Evolutionary conservation across 2,888 invertebrate genomes (phyloP).

Genomic region (Salpingus planirostris): DNA sequence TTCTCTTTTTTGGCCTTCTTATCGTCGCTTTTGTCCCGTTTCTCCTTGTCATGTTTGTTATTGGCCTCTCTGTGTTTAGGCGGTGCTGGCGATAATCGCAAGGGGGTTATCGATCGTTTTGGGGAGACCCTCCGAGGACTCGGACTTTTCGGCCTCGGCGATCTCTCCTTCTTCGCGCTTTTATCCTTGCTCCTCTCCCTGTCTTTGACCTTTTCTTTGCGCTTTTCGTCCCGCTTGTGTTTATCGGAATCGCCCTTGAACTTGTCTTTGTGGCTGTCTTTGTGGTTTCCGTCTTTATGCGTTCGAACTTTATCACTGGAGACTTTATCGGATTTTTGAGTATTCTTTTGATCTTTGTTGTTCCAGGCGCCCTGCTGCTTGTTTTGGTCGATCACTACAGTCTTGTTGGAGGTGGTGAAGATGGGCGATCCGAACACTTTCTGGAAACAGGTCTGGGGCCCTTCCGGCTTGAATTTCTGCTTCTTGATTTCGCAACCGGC

Average conservation of each 20-base stretch:
- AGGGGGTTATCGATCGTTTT: conserved; percentile 34
- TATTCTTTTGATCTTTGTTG: conserved; percentile 28
- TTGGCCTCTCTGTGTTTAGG: conserved; percentile 7
- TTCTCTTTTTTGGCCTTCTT: conserved; percentile 20
- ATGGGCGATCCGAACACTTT: conserved; percentile 78
- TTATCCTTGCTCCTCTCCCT: conserved; percentile 47
- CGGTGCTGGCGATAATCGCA: conserved; percentile 15
- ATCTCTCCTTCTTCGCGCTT: conserved; percentile 41
- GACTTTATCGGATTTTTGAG: no score
- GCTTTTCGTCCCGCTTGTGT: conserved; percentile 42
- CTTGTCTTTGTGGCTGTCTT: conserved; percentile 42
- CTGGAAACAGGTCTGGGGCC: conserved; percentile 51
- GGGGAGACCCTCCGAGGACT: conserved; percentile 39
- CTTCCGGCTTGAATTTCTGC: conserved; percentile 36
- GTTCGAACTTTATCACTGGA: no score
- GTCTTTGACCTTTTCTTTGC: conserved; percentile 48
- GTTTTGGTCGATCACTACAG: conserved; percentile 3
- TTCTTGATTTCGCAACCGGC: conserved; percentile 48
- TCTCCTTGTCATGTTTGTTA: conserved; percentile 44
- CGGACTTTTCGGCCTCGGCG: conserved; percentile 34
- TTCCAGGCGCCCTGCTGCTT: no score
- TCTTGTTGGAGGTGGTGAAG: neutral
- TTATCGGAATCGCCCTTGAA: conserved; percentile 43
- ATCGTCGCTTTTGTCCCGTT: conserved; percentile 45
- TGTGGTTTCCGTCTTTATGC: conserved; percentile 50